phyloP scores from a whole-genome alignment of 2,888 invertebrate species.

The Tetragnatha montana region DNA sequence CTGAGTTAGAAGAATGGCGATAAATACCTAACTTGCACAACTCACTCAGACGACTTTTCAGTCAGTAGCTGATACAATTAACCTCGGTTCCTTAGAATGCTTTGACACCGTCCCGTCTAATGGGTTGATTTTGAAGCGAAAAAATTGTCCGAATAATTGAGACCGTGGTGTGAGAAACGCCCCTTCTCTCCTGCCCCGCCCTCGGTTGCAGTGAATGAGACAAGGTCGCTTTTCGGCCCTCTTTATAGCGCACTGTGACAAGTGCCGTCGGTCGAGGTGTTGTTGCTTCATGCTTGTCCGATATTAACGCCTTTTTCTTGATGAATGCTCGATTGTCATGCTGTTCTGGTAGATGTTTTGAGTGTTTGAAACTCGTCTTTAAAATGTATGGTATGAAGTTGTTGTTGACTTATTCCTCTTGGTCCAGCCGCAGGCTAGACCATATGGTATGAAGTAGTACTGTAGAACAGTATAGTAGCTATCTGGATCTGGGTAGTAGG shows the following conservation, averaged over 20 bases:
- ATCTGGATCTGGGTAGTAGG: too few species aligned
- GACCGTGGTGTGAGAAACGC: not conserved
- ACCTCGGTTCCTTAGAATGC: not conserved
- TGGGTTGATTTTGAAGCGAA: not conserved
- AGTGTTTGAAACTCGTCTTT: too few species aligned
- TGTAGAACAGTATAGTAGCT: too few species aligned
- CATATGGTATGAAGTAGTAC: too few species aligned
- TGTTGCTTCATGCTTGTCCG: too few species aligned
- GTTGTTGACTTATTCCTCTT: too few species aligned
- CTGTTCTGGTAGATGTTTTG: too few species aligned
- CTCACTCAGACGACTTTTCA: not conserved
- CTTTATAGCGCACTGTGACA: not conserved
- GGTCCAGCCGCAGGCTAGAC: too few species aligned
- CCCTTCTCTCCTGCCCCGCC: not conserved
- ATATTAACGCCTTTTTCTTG: too few species aligned
- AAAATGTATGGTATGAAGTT: too few species aligned
- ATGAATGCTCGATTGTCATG: too few species aligned
- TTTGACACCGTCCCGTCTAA: not conserved
- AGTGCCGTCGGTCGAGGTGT: not conserved
- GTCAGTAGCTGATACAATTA: not conserved
- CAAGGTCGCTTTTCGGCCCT: not conserved
- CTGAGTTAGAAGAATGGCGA: not conserved
- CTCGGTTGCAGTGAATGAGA: conserved; percentile 7
- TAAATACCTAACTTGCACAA: not conserved
- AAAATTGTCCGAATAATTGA: not conserved